Conservation (phyloP, 2,797 vertebrate species). For the Emys orbicularis region DNA sequence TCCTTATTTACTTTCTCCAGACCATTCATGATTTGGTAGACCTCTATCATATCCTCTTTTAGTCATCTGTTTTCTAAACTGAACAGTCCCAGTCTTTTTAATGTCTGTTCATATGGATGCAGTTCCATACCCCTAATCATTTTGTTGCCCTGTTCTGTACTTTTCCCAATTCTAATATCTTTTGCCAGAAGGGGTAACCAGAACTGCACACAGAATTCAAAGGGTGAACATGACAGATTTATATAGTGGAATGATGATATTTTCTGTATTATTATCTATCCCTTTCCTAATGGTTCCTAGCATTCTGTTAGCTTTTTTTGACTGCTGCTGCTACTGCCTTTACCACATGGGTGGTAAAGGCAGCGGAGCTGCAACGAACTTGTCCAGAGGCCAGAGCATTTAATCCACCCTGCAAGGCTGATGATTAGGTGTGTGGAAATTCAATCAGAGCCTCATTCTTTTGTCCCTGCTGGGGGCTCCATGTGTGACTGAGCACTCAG, state of each 20-base stretch:
- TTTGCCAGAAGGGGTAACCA: background rate
- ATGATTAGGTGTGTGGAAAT: background rate
- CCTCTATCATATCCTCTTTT: background rate
- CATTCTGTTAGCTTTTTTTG: background rate
- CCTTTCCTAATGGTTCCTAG: background rate
- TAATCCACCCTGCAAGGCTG: background rate
- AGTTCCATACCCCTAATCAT: background rate
- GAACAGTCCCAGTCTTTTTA: background rate
- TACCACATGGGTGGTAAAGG: background rate
- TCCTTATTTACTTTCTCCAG: background rate
- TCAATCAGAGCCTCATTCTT: background rate
- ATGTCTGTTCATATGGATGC: background rate
- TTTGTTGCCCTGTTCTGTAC: background rate
- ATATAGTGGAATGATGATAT: background rate
- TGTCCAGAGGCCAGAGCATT: background rate
- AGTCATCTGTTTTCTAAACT: background rate
- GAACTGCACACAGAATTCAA: background rate
- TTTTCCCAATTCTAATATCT: background rate
- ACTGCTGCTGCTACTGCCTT: background rate
- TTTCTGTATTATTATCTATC: too few relatives aligned
- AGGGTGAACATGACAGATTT: background rate
- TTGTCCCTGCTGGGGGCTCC: background rate
- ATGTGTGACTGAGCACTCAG: background rate
- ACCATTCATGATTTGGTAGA: background rate
- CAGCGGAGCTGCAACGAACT: background rate